Percentiles rank a stretch among this genome's conserved stretches.
Evolutionary conservation across 2,113 vertebrate genomes (phyloP).

Genomic region (Oryzias javanicus): DNA sequence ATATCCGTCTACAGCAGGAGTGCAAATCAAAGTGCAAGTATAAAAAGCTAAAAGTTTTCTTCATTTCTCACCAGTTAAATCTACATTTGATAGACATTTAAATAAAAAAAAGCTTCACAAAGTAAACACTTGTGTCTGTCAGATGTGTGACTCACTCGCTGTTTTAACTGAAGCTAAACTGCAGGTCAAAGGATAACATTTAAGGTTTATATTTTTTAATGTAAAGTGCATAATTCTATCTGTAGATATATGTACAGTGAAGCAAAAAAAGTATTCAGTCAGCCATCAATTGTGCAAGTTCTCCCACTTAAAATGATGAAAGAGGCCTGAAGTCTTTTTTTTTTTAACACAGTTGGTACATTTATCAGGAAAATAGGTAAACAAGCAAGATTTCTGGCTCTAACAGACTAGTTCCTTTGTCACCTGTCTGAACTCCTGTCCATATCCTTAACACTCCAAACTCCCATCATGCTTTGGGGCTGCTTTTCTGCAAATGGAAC

Average conservation of each 20-base stretch:
- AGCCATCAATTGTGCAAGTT: too few relatives aligned
- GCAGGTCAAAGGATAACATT: constrained; percentile 18
- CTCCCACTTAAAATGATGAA: too few relatives aligned
- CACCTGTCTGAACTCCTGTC: too few relatives aligned
- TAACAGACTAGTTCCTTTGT: too few relatives aligned
- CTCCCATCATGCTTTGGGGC: too few relatives aligned
- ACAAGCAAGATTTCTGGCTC: too few relatives aligned
- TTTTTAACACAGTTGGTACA: too few relatives aligned
- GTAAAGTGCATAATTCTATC: not conserved
- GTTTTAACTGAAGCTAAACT: constrained; percentile 1
- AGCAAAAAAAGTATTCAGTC: too few relatives aligned
- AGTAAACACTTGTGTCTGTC: constrained; percentile 26
- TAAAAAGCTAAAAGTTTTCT: not conserved
- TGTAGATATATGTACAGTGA: not conserved
- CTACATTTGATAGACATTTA: constrained; percentile 14
- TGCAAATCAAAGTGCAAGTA: constrained; percentile 28
- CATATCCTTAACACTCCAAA: too few relatives aligned
- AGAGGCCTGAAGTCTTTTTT: too few relatives aligned
- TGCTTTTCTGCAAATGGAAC: too few relatives aligned
- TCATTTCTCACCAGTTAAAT: constrained; percentile 10
- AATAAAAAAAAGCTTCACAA: constrained; percentile 6
- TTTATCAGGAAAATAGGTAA: too few relatives aligned
- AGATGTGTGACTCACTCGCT: constrained; percentile 45
- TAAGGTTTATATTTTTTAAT: not conserved
- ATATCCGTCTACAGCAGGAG: constrained; percentile 2